Percentiles rank a stretch among this genome's conserved stretches.
Evolutionary conservation across 2,113 vertebrate genomes (phyloP).

Genomic region (Anhinga anhinga): DNA sequence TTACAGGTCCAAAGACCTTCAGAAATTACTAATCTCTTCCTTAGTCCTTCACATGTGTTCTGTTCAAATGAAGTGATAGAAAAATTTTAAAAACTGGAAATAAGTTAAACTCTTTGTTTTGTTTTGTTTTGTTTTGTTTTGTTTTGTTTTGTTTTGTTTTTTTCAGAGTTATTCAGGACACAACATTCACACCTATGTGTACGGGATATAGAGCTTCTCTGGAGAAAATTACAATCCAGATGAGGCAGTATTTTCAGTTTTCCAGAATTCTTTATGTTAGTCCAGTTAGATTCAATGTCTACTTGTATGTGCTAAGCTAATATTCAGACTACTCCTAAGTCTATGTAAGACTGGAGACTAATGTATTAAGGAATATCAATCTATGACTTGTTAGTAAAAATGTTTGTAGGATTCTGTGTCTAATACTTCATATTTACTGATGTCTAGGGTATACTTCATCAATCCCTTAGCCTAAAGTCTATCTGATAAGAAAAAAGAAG

Average conservation of each 20-base stretch:
- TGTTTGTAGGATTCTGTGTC: not conserved
- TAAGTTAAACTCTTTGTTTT: not conserved
- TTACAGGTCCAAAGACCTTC: not conserved
- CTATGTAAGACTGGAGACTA: not conserved
- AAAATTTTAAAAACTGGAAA: not conserved
- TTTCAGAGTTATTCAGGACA: not conserved
- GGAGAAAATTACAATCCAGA: not conserved
- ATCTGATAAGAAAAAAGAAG: not conserved
- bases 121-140: not conserved
- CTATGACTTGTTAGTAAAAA: not conserved
- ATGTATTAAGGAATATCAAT: not conserved
- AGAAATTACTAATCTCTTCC: not conserved
- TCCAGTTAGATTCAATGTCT: not conserved
- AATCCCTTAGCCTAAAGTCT: not conserved
- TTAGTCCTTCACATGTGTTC: not conserved
- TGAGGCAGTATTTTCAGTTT: not conserved
- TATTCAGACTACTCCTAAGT: not conserved
- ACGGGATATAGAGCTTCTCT: not conserved
- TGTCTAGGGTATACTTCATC: not conserved
- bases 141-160: too few species aligned
- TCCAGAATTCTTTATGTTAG: not conserved
- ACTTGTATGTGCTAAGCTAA: not conserved
- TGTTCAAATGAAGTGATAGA: not conserved
- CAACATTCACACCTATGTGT: fast-evolving
- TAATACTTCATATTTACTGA: not conserved